A percentile compares a stretch with the other conserved stretches of the same genome.
These are phyloP conservation scores for Nothoprocta perdicaria DNA, from an alignment of 2,113 vertebrate genomes.

Conservation along the genomic window DNA sequence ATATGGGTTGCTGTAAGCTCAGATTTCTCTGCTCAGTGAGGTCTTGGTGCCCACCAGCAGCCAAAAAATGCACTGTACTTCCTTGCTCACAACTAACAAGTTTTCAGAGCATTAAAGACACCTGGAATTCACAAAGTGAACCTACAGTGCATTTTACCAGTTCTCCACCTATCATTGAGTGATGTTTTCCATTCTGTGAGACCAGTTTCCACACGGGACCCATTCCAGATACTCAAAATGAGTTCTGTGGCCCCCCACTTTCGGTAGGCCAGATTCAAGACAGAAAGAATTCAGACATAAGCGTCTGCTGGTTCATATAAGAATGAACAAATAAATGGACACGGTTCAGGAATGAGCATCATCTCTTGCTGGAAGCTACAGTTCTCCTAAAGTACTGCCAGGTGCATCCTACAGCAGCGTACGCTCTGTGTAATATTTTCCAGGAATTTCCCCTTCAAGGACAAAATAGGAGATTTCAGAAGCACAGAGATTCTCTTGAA, in stretches of 20 bases:
- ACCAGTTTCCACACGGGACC: not conserved
- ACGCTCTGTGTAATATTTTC: not conserved
- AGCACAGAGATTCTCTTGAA: not conserved
- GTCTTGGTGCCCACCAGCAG: not conserved
- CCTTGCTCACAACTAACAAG: not conserved
- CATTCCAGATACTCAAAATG: not conserved
- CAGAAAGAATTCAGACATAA: not conserved
- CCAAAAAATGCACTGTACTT: not conserved
- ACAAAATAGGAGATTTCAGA: not conserved
- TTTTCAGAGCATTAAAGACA: not conserved
- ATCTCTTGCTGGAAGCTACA: not conserved
- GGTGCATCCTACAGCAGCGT: not conserved
- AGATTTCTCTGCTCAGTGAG: not conserved
- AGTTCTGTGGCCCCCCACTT: not conserved
- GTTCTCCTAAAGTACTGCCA: not conserved
- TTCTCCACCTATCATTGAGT: not conserved
- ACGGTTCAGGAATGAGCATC: not conserved
- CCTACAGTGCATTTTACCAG: not conserved
- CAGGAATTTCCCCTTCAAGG: not conserved
- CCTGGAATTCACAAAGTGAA: not conserved
- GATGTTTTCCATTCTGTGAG: not conserved
- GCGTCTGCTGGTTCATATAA: not conserved
- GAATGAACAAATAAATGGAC: not conserved
- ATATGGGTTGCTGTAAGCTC: not conserved
- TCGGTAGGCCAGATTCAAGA: not conserved